Evolutionary conservation across 2,888 invertebrate species (phyloP).

Genomic region (Ichneumon xanthorius): DNA sequence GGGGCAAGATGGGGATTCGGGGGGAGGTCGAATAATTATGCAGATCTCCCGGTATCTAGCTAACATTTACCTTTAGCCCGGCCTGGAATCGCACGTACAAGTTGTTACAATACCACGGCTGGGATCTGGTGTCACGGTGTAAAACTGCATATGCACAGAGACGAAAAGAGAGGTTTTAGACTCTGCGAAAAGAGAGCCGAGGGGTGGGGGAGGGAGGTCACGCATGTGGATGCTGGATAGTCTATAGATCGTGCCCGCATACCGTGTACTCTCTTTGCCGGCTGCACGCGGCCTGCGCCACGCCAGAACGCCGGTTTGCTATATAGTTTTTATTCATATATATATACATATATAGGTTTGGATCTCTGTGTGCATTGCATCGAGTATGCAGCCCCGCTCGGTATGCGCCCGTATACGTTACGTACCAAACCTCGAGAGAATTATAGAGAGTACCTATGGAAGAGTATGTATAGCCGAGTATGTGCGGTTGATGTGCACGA

Average conservation of each 20-base stretch:
- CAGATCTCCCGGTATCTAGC: conserved; percentile 72
- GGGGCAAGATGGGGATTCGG: conserved; percentile 33
- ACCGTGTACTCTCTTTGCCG: conserved; percentile 39
- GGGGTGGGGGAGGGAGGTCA: conserved; percentile 66
- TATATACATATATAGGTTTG: conserved; percentile 11
- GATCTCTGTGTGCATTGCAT: conserved; percentile 35
- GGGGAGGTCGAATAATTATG: conserved; percentile 75
- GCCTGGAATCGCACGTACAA: conserved; percentile 65
- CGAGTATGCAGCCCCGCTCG: conserved; percentile 16
- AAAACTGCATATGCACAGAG: conserved; percentile 2
- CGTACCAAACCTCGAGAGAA: conserved; percentile 30
- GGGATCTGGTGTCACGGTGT: background rate
- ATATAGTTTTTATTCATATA: conserved; percentile 31
- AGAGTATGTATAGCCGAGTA: background rate
- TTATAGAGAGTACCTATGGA: conserved; percentile 14
- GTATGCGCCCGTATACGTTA: conserved; percentile 38
- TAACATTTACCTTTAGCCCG: conserved; percentile 80
- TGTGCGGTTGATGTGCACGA: conserved; percentile 16
- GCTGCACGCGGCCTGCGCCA: conserved; percentile 35
- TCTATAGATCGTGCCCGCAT: conserved; percentile 34
- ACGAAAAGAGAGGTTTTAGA: conserved; percentile 45
- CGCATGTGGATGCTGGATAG: conserved; percentile 70
- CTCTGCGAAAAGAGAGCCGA: conserved; percentile 8
- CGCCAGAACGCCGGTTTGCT: conserved; percentile 33
- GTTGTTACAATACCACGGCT: conserved; percentile 17